phyloP scores from a whole-genome alignment of 2,888 invertebrate species.

The Plagiodera versicolora region DNA sequence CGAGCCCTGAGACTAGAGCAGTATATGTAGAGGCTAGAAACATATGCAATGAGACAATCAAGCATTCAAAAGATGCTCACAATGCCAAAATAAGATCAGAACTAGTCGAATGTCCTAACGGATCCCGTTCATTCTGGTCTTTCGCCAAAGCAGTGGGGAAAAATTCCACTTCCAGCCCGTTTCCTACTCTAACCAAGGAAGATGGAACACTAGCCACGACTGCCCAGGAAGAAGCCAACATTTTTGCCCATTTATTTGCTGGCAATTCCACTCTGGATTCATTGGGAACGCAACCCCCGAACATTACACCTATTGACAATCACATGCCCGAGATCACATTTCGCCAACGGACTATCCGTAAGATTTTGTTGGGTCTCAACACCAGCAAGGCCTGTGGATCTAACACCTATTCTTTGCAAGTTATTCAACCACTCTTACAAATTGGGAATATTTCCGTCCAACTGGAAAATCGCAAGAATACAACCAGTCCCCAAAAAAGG shows the following conservation, averaged over 20 bases:
- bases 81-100: conserved; percentile 1
- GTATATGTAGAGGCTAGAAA: too few species aligned
- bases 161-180: not conserved
- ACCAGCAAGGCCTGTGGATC: not conserved
- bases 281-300: not conserved
- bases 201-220: conserved; percentile 1
- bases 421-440: too few species aligned
- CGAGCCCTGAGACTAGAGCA: too few species aligned
- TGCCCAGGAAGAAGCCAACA: conserved; percentile 4
- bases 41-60: too few species aligned
- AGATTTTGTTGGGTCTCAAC: conserved; percentile 3
- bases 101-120: not conserved
- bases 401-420: not conserved
- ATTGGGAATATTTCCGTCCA: too few species aligned
- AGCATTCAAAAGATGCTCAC: not conserved
- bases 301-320: conserved; percentile 3
- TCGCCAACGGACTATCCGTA: not conserved
- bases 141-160: not conserved
- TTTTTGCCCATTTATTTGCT: not conserved
- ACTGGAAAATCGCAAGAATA: too few species aligned
- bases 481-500: too few species aligned
- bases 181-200: not conserved
- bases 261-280: conserved; percentile 3
- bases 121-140: not conserved
- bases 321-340: not conserved